Conservation (phyloP, 1,140 invertebrate genomes). For the Thalassaphorura encarpata region DNA sequence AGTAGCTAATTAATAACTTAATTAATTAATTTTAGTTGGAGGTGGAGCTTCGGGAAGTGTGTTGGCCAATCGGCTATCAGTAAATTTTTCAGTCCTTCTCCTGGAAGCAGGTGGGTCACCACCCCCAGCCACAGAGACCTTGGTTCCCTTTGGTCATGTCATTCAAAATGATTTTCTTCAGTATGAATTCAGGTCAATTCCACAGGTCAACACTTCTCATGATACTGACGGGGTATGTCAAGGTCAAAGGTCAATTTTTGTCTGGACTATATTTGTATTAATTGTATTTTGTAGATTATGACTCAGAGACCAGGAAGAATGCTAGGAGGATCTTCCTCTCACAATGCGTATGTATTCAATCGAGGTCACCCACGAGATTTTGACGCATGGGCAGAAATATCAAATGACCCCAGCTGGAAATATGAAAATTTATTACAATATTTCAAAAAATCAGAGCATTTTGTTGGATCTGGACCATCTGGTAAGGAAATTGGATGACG, state of each 20-base stretch:
- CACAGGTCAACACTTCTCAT: neutral
- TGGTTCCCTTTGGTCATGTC: neutral
- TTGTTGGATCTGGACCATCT: conserved; percentile 27
- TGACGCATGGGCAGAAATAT: conserved; percentile 58
- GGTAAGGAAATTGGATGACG: neutral
- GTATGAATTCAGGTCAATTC: neutral
- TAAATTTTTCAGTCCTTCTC: neutral
- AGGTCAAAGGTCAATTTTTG: neutral
- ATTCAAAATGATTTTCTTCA: neutral
- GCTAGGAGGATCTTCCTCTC: conserved; percentile 7
- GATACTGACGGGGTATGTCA: neutral
- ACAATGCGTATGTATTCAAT: conserved; percentile 1
- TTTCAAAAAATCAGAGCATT: conserved; percentile 41
- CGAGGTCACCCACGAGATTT: conserved; percentile 51
- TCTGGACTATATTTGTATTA: neutral
- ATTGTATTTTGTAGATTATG: conserved; percentile 4
- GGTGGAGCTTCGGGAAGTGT: conserved; percentile 7
- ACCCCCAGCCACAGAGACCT: neutral
- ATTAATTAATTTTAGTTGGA: conserved; percentile 11
- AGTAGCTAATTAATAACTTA: too few species aligned
- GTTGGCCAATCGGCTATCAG: conserved; percentile 3
- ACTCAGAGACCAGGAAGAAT: neutral
- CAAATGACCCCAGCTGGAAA: conserved; percentile 50
- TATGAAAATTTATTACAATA: conserved; percentile 49
- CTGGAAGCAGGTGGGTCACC: conserved; percentile 8